Evolutionary conservation across 2,113 vertebrate species (phyloP).

Genomic region (Heteronetta atricapilla): DNA sequence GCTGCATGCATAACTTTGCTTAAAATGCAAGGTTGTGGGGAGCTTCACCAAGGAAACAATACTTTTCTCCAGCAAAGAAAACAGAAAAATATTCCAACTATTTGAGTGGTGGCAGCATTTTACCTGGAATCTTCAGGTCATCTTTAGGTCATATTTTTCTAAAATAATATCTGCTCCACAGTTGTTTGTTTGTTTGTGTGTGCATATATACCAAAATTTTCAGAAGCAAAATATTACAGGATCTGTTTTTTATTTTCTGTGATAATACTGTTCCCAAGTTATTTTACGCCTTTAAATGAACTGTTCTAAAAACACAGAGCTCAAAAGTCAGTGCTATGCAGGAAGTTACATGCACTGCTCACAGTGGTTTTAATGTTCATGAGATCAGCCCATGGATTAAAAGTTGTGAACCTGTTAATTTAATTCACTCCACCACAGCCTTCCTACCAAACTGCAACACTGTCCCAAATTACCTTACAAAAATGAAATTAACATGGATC

Average conservation of each 20-base stretch:
- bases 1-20: slow-evolving; percentile 56
- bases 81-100: slow-evolving; percentile 33
- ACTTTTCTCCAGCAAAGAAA: slow-evolving; percentile 9
- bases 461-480: background rate
- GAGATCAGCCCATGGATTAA: background rate
- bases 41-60: slow-evolving; percentile 62
- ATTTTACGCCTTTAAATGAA: background rate
- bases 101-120: background rate
- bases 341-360: background rate
- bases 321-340: background rate
- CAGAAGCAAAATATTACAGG: background rate
- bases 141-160: background rate
- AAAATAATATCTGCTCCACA: background rate
- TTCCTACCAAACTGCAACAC: background rate
- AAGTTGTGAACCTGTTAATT: background rate
- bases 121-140: background rate
- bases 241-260: background rate
- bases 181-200: background rate
- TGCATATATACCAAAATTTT: background rate
- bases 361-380: background rate
- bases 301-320: background rate
- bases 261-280: background rate
- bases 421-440: background rate
- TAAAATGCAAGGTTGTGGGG: slow-evolving; percentile 20
- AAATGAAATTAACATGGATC: background rate